Conservation (phyloP, 2,888 invertebrate genomes). For the Drosophila neotestacea region DNA sequence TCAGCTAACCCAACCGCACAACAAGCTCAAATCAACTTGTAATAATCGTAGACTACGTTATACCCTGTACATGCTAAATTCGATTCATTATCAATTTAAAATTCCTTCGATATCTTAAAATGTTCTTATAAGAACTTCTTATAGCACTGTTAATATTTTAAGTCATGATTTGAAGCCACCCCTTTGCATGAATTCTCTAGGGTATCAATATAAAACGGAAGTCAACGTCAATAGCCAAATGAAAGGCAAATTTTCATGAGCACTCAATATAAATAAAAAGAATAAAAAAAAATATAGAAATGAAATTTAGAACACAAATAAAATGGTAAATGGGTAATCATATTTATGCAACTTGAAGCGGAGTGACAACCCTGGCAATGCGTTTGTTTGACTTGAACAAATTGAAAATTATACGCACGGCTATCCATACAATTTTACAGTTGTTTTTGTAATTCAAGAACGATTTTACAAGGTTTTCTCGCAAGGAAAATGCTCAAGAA, state of each 20-base stretch:
- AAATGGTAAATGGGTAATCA: constrained; percentile 76
- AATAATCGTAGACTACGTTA: neutral
- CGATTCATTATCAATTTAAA: neutral
- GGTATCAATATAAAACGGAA: constrained; percentile 40
- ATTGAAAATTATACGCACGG: constrained; percentile 80
- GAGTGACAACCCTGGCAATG: constrained; percentile 47
- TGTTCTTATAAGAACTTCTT: neutral
- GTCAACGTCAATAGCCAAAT: constrained; percentile 28
- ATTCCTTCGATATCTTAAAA: neutral
- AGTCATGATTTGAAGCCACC: neutral
- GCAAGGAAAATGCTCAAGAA: constrained; percentile 38
- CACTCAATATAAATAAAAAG: constrained; percentile 6
- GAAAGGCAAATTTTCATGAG: constrained; percentile 59
- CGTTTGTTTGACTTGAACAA: constrained; percentile 76
- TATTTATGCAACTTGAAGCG: constrained; percentile 60
- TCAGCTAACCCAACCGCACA: constrained; percentile 27
- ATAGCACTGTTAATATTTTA: neutral
- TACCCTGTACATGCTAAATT: too few relatives aligned
- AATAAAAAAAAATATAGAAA: constrained; percentile 14
- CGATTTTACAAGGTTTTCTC: constrained; percentile 60
- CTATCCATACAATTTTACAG: constrained; percentile 34
- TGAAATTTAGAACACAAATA: constrained; percentile 53
- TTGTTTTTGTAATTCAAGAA: constrained; percentile 58
- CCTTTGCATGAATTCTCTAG: neutral
- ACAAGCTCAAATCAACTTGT: constrained; percentile 4